phyloP scores from a whole-genome alignment of 2,888 invertebrate species.

The Campoletis raptor region DNA sequence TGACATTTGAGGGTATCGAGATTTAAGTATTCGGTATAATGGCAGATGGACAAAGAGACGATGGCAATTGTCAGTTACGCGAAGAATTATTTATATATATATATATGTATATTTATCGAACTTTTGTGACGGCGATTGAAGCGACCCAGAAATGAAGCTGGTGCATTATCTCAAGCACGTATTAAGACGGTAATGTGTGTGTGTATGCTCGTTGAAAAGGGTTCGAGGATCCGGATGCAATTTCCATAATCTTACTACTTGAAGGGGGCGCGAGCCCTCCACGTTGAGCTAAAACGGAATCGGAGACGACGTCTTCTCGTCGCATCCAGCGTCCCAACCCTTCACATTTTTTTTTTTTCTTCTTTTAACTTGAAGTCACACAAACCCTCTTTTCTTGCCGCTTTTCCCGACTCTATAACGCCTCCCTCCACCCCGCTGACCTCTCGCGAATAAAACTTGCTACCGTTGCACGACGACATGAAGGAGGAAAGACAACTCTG shows the following conservation, averaged over 20 bases:
- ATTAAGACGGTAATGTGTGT: slow-evolving; percentile 35
- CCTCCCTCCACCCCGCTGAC: not conserved
- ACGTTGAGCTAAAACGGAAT: not conserved
- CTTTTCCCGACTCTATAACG: not conserved
- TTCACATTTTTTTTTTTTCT: not conserved
- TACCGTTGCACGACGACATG: slow-evolving; percentile 15
- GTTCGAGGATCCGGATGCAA: slow-evolving; percentile 36
- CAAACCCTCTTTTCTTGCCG: not conserved
- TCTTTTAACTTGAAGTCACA: not conserved
- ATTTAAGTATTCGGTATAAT: not conserved
- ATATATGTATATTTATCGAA: slow-evolving; percentile 1
- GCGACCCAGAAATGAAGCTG: slow-evolving; percentile 52
- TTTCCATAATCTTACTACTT: slow-evolving; percentile 35
- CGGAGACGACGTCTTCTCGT: not conserved
- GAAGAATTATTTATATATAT: not conserved
- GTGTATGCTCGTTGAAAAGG: not conserved
- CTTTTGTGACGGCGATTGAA: slow-evolving; percentile 27
- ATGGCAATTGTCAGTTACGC: not conserved
- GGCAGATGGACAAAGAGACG: not conserved
- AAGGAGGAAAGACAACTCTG: not conserved
- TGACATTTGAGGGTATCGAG: not conserved
- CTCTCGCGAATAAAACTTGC: slow-evolving; percentile 20
- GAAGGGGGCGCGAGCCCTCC: not conserved
- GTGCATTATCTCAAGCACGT: slow-evolving; percentile 37
- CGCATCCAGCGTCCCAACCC: not conserved